Conservation (phyloP, 1,140 invertebrate genomes). For the Drosophila mayri region DNA sequence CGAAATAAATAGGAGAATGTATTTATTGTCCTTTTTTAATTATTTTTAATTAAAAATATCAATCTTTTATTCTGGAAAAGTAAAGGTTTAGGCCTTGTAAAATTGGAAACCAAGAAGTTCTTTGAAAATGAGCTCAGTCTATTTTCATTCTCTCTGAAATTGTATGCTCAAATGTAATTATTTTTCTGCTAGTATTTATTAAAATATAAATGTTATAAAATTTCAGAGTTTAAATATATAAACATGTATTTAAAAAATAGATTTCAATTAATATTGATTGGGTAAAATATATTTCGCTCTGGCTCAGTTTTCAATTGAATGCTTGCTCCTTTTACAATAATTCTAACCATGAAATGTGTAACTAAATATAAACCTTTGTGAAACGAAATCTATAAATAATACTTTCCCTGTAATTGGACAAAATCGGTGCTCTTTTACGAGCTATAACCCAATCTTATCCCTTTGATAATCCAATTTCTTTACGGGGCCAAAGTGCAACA, state of each 20-base stretch:
- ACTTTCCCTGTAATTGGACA: not conserved
- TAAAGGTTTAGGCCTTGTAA: not conserved
- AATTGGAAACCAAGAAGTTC: not conserved
- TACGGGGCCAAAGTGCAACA: conserved; percentile 7
- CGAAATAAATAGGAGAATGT: not conserved
- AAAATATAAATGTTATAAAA: not conserved
- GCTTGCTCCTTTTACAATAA: not conserved
- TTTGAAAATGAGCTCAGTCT: not conserved
- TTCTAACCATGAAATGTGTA: too few relatives aligned
- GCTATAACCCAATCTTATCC: not conserved
- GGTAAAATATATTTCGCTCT: not conserved
- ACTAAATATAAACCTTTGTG: not conserved
- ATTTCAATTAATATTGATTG: not conserved
- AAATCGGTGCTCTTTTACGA: not conserved
- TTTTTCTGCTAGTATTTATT: not conserved
- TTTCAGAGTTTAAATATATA: not conserved
- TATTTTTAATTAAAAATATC: not conserved
- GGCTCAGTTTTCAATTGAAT: not conserved
- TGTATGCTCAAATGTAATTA: not conserved
- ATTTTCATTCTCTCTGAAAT: too few relatives aligned
- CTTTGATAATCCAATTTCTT: conserved; percentile 26
- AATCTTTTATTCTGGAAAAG: not conserved
- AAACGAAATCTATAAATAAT: not conserved
- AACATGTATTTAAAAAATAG: not conserved
- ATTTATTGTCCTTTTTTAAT: too few relatives aligned